Base-by-base conservation (phyloP, 1,140 invertebrate genomes). In the Panagrolaimus sp. region DNA sequence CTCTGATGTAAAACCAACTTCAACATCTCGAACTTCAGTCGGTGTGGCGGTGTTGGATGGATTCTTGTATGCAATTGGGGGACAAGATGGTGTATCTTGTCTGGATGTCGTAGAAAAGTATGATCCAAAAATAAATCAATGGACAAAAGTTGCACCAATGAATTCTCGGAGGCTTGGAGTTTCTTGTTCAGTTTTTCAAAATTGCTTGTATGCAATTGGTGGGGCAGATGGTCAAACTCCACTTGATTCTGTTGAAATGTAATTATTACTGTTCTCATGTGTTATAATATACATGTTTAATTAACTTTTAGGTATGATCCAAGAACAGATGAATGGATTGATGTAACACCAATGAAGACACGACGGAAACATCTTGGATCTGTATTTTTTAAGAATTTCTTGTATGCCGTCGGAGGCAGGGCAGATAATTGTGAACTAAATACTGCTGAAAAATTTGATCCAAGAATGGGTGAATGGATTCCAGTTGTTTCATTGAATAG, bases 401-500 rank as follows among this genome's bases (percentile, higher is more conserved):
- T 98, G 74, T 98, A 98, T 86, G 95, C 94, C 32, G 86, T 87
- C 21, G 86, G 86, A 12, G 85, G 86, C 24, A 87, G 95, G 73
- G 95, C 98, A 83, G 94, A 98, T 86, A 93, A 92, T 77, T 96
- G 94, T 86, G 96, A 98, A 85, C 87, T 98, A 3, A 93, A 90
- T 71, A 93, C 91, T 79, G 94, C 93, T 0, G 95, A 98, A 85
- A 85, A 92, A 69, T 98, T 96, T 84, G 94, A 96, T 87, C 93
- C 94, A 17, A 89, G 91, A 78, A 92, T 90, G 26, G 96, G 97
- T 86, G 90, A 91, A 45, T 98, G 95, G 95, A 93, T 91, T 83
- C 94, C 94, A 0, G 94, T 98, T 77, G 93, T 97, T 43, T 93
- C 95, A 7, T 98, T 98, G 95, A 97, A 93, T 70, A 96, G 93